Base-by-base conservation (phyloP, 2,797 vertebrate species). In the Fistularia tabacaria region DNA sequence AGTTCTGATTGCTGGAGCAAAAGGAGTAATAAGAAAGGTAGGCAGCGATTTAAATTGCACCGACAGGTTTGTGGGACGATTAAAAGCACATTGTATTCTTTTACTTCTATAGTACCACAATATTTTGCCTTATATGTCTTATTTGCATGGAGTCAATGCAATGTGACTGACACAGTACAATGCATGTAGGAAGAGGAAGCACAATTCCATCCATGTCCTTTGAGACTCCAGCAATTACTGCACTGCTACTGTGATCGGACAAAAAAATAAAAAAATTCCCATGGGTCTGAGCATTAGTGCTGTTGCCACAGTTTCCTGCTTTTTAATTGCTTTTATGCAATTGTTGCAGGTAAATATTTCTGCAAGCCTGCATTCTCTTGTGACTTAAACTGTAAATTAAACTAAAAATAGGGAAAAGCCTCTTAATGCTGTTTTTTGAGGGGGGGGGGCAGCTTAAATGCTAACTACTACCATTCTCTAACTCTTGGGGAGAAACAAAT, bases 271-370 rank as follows among this genome's bases (percentile, higher is more conserved):
- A 25, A 25, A 25, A 9, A 12, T 65, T n/a, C 76, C 64, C 66
- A 36, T 10, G 44, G 57, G 68, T 41, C 43, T 8, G 15, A 49
- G 46, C 36, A 59, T 64, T 68, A 56, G n/a, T 65, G 57, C 57
- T 62, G 46, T 25, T 38, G 53, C 38, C 52, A 63, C 62, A 59
- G 15, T 66, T 69, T 76, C 60, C 38, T 51, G 47, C 55, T 55
- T 41, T 56, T 76, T 74, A 70, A 70, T 70, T 65, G 10, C 39
- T 66, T 72, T 52, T 25, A 54, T 62, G 45, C 44, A 54, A 44
- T 55, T 36, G 46, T 51, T 1, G 12, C 62, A 69, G 54, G 48
- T 66, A 38, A 55, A 51, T 42, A 40, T 60, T 64, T 43, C 49
- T 57, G 65, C 64, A 71, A 61, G 25, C n/a, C 36, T 41, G 58